phyloP scores from a whole-genome alignment of 64 coral and sea anemone species.

The Dendrophyllia cribrosa region DNA sequence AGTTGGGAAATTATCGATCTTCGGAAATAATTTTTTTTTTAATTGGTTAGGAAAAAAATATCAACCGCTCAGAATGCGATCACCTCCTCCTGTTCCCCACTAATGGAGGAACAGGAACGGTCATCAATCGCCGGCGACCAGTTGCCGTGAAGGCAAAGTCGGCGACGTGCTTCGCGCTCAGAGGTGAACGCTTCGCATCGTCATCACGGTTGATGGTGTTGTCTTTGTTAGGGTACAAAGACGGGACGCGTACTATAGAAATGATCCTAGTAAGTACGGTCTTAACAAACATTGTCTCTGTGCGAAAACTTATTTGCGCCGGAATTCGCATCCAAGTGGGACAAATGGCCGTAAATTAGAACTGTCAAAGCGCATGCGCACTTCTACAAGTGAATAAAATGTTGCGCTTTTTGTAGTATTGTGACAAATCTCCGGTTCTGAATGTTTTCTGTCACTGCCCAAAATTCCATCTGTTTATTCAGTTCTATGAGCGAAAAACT shows the following conservation, averaged over 20 bases:
- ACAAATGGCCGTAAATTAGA: not conserved
- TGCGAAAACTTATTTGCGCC: not conserved
- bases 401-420: not conserved
- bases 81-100: slow-evolving; percentile 30
- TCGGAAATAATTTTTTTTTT: too few relatives aligned
- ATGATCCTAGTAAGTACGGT: slow-evolving; percentile 59
- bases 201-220: slow-evolving; percentile 44
- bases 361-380: not conserved
- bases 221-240: slow-evolving; percentile 13
- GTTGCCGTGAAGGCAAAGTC: slow-evolving; percentile 3
- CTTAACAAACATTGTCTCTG: fast-evolving
- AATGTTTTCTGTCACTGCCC: too few relatives aligned
- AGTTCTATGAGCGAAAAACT: not conserved
- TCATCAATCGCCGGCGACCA: slow-evolving; percentile 51
- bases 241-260: slow-evolving; percentile 52
- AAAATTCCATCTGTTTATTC: too few relatives aligned
- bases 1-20: too few relatives aligned
- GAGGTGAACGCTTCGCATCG: slow-evolving; percentile 51
- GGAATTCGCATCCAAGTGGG: not conserved
- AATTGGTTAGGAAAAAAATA: not conserved
- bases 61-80: slow-evolving; percentile 60
- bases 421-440: too few relatives aligned
- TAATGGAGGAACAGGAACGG: slow-evolving; percentile 27
- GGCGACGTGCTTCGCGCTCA: slow-evolving; percentile 48
- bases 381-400: not conserved